Conservation (phyloP, 1,140 invertebrate genomes). For the Venturia canescens region DNA sequence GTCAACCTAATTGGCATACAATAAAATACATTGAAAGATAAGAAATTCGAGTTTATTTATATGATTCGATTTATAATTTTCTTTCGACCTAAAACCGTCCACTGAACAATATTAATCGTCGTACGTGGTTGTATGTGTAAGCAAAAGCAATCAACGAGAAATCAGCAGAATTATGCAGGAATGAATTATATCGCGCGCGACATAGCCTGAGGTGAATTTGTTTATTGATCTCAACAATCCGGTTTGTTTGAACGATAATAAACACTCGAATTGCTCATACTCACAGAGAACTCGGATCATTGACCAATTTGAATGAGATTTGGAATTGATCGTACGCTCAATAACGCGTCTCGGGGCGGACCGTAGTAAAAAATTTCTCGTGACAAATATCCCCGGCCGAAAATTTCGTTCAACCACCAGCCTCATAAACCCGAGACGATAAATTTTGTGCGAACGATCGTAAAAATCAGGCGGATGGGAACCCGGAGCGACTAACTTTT, state of each 20-base stretch:
- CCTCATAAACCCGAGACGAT: background rate
- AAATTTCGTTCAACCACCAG: background rate
- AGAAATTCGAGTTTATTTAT: background rate
- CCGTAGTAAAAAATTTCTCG: background rate
- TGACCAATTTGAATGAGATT: background rate
- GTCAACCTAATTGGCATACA: background rate
- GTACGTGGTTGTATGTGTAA: background rate
- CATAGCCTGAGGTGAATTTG: constrained; percentile 1
- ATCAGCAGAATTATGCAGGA: background rate
- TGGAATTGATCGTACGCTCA: background rate
- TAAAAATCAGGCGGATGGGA: constrained; percentile 13
- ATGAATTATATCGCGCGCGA: background rate
- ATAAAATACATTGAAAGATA: background rate
- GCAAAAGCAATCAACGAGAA: background rate
- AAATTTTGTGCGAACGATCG: constrained; percentile 9
- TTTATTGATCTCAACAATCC: background rate
- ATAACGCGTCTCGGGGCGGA: background rate
- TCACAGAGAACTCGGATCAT: background rate
- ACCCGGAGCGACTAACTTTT: background rate
- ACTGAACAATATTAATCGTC: constrained; percentile 10
- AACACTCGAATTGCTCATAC: background rate
- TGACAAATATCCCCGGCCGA: background rate
- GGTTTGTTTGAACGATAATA: background rate
- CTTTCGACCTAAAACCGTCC: background rate
- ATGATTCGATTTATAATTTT: background rate